Conservation (phyloP, 2,797 vertebrate species). For the Oceanodroma leucorhoa region DNA sequence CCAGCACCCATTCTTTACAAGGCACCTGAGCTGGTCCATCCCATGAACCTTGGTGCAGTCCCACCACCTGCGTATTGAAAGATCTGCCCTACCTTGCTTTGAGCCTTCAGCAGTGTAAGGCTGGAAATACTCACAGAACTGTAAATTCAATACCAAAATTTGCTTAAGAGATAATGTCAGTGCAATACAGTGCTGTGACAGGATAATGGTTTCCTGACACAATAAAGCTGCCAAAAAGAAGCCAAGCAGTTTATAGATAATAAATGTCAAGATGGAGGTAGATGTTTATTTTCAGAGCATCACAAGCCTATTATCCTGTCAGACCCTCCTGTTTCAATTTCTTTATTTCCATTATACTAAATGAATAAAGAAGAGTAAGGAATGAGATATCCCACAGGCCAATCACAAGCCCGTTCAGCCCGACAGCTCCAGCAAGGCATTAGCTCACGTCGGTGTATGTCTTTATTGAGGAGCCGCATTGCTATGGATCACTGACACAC, state of each 20-base stretch:
- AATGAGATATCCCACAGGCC: not conserved
- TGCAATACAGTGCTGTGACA: conserved; percentile 34
- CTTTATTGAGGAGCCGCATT: not conserved
- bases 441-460: accelerated
- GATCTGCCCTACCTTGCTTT: not conserved
- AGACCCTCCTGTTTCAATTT: conserved; percentile 1
- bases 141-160: conserved; percentile 42
- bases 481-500: not conserved
- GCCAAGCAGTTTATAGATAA: conserved; percentile 62
- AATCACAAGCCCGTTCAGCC: not conserved
- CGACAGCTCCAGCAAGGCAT: not conserved
- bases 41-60: not conserved
- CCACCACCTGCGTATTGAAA: not conserved
- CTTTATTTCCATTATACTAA: conserved; percentile 39
- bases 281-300: conserved; percentile 47
- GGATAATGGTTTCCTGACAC: conserved; percentile 60
- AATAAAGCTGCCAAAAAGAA: conserved; percentile 67
- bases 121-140: not conserved
- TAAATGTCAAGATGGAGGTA: conserved; percentile 51
- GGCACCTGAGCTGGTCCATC: not conserved
- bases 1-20: not conserved
- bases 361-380: conserved; percentile 5
- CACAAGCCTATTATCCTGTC: conserved; percentile 46
- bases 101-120: not conserved
- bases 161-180: conserved; percentile 65